Percentiles rank a stretch among this genome's conserved stretches.
phyloP scores from a whole-genome alignment of 2,888 invertebrate species.

The Andricus curvator region DNA sequence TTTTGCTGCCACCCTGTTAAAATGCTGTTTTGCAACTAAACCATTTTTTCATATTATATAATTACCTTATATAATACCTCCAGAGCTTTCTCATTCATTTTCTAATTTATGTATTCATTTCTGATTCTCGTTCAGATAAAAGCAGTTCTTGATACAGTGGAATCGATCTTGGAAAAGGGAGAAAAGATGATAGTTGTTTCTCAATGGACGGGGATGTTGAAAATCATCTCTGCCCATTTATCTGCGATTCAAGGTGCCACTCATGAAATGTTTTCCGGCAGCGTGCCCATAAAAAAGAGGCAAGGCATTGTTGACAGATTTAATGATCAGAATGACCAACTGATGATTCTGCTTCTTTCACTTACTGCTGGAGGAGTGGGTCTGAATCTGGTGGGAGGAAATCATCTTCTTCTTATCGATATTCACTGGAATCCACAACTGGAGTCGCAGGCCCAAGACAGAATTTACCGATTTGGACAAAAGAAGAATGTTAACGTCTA shows the following conservation, averaged over 20 bases:
- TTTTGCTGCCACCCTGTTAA: too few relatives aligned
- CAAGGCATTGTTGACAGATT: slow-evolving; percentile 75
- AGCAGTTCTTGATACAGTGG: slow-evolving; percentile 81
- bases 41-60: too few relatives aligned
- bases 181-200: slow-evolving; percentile 94
- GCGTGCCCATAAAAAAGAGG: slow-evolving; percentile 86
- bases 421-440: slow-evolving; percentile 98
- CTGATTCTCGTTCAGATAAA: slow-evolving; percentile 76
- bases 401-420: slow-evolving; percentile 93
- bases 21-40: too few relatives aligned
- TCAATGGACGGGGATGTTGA: slow-evolving; percentile 93
- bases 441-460: slow-evolving; percentile 96
- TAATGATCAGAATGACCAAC: slow-evolving; percentile 59
- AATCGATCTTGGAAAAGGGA: slow-evolving; percentile 76
- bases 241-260: slow-evolving; percentile 81
- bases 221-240: slow-evolving; percentile 86
- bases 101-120: background rate
- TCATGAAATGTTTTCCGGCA: slow-evolving; percentile 84
- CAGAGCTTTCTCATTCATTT: background rate
- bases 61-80: too few relatives aligned
- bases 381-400: slow-evolving; percentile 94
- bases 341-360: slow-evolving; percentile 88
- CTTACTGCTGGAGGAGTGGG: slow-evolving; percentile 97
- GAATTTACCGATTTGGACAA: slow-evolving; percentile 96
- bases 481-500: slow-evolving; percentile 89